phyloP scores from a whole-genome alignment of 1,140 invertebrate species.

The Papilio glaucus region DNA sequence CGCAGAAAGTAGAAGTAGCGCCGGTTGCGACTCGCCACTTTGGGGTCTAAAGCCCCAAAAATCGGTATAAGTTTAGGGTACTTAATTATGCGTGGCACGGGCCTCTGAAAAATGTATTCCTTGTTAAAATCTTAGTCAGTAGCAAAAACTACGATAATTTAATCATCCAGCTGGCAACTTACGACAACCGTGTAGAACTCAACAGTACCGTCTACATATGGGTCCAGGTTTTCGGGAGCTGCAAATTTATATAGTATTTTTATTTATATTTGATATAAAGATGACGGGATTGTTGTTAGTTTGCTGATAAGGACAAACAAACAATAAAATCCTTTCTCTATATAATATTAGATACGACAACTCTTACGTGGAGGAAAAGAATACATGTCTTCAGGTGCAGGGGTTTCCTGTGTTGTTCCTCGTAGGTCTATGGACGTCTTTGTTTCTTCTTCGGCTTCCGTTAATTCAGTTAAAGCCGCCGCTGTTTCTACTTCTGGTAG shows the following conservation, averaged over 20 bases:
- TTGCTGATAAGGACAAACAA: too few species aligned
- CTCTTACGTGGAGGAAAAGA: constrained; percentile 72
- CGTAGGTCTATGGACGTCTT: constrained; percentile 48
- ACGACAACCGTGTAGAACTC: constrained; percentile 83
- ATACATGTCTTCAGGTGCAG: constrained; percentile 57
- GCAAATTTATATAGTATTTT: constrained; percentile 38
- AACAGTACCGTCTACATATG: constrained; percentile 79
- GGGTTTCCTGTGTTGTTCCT: constrained; percentile 46
- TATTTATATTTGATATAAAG: too few species aligned
- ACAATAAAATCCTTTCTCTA: too few species aligned
- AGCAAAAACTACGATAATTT: neutral
- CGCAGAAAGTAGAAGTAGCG: constrained; percentile 88
- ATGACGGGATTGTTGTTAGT: too few species aligned
- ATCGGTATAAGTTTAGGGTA: constrained; percentile 87
- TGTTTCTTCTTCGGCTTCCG: constrained; percentile 54
- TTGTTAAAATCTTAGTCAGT: constrained; percentile 30
- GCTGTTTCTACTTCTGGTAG: constrained; percentile 63
- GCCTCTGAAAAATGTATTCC: constrained; percentile 85
- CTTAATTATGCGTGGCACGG: constrained; percentile 86
- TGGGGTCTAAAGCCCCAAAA: constrained; percentile 85
- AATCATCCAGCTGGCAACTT: constrained; percentile 51
- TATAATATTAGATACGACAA: too few species aligned
- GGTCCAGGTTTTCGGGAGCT: constrained; percentile 81
- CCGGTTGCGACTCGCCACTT: constrained; percentile 74
- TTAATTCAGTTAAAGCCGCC: constrained; percentile 51